Evolutionary conservation across 2,113 vertebrate genomes (phyloP).

Genomic region (Puffinus mauretanicus): DNA sequence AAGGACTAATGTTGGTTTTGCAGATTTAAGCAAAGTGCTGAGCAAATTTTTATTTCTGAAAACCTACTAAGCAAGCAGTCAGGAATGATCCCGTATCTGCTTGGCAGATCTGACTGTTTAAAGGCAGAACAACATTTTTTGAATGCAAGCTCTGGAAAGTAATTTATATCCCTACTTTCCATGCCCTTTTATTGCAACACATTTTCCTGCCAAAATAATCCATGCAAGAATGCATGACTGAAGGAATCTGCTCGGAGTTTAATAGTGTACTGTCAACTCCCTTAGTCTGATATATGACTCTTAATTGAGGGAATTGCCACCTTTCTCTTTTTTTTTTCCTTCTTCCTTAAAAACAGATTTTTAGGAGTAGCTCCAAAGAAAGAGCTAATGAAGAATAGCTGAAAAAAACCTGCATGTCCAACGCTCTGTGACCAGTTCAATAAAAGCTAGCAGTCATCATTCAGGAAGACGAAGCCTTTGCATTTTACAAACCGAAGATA

Average conservation of each 20-base stretch:
- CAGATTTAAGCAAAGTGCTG: neutral
- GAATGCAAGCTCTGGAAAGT: conserved; percentile 44
- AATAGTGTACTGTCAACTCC: conserved; percentile 16
- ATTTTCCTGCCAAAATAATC: conserved; percentile 61
- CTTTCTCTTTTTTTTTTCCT: neutral
- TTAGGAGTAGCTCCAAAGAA: conserved; percentile 12
- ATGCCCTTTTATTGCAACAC: conserved; percentile 47
- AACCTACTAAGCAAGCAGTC: conserved; percentile 39
- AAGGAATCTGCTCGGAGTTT: conserved; percentile 44
- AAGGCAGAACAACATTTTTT: conserved; percentile 56
- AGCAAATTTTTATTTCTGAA: conserved; percentile 42
- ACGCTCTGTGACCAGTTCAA: neutral
- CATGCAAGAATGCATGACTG: conserved; percentile 45
- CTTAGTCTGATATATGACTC: conserved; percentile 11
- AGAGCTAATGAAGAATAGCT: neutral
- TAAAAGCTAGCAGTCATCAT: neutral
- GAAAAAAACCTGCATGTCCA: neutral
- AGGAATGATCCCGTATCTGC: conserved; percentile 43
- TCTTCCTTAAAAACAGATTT: neutral
- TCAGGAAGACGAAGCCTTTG: neutral
- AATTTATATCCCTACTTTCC: conserved; percentile 40
- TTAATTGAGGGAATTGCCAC: neutral
- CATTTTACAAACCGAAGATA: neutral
- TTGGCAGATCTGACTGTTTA: conserved; percentile 47
- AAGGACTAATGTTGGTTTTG: neutral